Evolutionary conservation across 2,888 invertebrate species (phyloP).

Genomic region (Caenorhabditis sp.): DNA sequence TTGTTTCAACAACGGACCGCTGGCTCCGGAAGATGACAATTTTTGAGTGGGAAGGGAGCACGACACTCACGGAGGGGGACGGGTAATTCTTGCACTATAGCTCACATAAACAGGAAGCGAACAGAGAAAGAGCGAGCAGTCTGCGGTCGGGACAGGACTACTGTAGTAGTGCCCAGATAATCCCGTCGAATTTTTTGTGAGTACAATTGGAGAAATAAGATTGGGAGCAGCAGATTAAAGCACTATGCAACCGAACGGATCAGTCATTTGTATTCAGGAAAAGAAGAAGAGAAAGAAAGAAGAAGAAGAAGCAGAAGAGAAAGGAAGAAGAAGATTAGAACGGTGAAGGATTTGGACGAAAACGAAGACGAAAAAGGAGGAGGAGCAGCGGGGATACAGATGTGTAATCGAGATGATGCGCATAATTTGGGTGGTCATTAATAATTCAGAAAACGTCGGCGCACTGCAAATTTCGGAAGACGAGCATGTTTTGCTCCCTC

Average conservation of each 20-base stretch:
- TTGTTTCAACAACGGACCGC: slow-evolving; percentile 22
- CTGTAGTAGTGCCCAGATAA: too few species aligned
- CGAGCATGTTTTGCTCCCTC: background rate
- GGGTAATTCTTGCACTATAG: slow-evolving; percentile 27
- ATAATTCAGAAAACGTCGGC: slow-evolving; percentile 31
- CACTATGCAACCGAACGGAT: slow-evolving; percentile 4
- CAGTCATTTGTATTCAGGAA: slow-evolving; percentile 23
- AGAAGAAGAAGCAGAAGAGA: background rate
- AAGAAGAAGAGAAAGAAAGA: too few species aligned
- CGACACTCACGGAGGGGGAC: slow-evolving; percentile 2
- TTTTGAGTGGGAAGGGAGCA: slow-evolving; percentile 10
- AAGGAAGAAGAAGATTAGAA: background rate
- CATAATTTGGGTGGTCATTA: slow-evolving; percentile 31
- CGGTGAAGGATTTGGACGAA: background rate
- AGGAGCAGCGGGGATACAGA: slow-evolving; percentile 26
- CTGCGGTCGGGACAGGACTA: slow-evolving; percentile 1
- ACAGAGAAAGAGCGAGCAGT: background rate
- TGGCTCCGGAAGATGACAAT: slow-evolving; percentile 36
- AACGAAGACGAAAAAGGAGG: background rate
- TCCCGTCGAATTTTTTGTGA: too few species aligned
- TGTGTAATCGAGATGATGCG: slow-evolving; percentile 33
- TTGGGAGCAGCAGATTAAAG: background rate
- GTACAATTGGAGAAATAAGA: background rate
- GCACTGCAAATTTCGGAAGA: background rate
- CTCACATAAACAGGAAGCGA: background rate